Evolutionary conservation across 2,888 invertebrate species (phyloP), one percentile per base, ranked within the genome.

Genomic region (Metacarcinus magister): DNA sequence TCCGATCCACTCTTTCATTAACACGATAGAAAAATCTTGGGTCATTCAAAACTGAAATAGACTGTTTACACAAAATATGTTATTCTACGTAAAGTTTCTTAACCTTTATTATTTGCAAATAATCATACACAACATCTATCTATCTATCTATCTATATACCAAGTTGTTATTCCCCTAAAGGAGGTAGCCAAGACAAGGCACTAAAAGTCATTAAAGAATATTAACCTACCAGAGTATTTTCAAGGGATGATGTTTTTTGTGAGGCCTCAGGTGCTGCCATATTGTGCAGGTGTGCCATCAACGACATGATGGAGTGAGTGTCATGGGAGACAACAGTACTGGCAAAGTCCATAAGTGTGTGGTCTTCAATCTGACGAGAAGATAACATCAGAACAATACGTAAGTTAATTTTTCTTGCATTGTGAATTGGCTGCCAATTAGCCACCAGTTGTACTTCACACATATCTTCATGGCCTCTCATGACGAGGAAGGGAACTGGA

Each of bases 341-440:
- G 0, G 98, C 98, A 97, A 98, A 99, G 97, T 98, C 98, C 97
- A 98, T 98, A 97, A 99, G 97, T 8, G 99, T 99, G 96, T 98
- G 98, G 97, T 98, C 97, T 97, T 98, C 97, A 16, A 97, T 95
- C 97, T 97, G 94, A 13, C 32, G 54, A 54, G 19, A 54, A 39
- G 54, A 23, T 8, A 10, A 39, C 60, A 60, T 54, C 23, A 54
- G 10, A 54, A 46, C 7, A 32, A 8, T 60, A 60, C 23, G n/a
- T 91, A 44, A 91, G n/a, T 44, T 2, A 5, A 0, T n/a, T 8
- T 8, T n/a, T n/a, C n/a, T 91, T 8, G 44, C 8, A 7, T 3
- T 91, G 44, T 90, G 90, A 44, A 91, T 91, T 3, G 3, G 19
- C 67, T 19, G 10, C 67, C 67, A 19, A 23, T 67, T 67, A 23